Conservation (phyloP, 2,888 invertebrate genomes). For the Bedellia somnulentella region DNA sequence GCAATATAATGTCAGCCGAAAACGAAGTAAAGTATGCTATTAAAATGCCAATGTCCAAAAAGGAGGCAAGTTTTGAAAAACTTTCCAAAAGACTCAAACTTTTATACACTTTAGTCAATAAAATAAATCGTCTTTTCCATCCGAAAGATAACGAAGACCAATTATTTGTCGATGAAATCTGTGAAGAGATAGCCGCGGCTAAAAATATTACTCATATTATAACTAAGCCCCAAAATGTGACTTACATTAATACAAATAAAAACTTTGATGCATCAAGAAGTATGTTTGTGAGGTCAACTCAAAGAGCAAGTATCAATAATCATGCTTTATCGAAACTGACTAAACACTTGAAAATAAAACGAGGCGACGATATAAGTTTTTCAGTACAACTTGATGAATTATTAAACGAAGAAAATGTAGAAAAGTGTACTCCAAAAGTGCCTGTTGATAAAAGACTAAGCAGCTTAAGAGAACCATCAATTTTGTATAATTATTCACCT, state of each 20-base stretch:
- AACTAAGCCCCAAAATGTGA: too few species aligned
- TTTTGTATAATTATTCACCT: constrained; percentile 32
- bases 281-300: constrained; percentile 28
- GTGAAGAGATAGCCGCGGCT: constrained; percentile 13
- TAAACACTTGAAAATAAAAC: constrained; percentile 26
- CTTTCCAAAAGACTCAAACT: constrained; percentile 37
- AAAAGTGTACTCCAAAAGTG: constrained; percentile 10
- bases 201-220: constrained; percentile 31
- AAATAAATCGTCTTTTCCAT: constrained; percentile 28
- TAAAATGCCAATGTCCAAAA: constrained; percentile 17
- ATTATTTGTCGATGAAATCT: constrained; percentile 21
- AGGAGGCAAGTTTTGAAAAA: constrained; percentile 23
- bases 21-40: constrained; percentile 23
- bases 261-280: constrained; percentile 28
- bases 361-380: constrained; percentile 32
- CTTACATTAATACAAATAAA: constrained; percentile 24
- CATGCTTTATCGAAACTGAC: constrained; percentile 28
- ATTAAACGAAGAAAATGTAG: constrained; percentile 18
- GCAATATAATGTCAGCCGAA: constrained; percentile 23
- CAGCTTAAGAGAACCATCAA: constrained; percentile 20
- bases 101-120: constrained; percentile 32
- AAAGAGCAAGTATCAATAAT: constrained; percentile 26
- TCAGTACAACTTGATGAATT: constrained; percentile 35
- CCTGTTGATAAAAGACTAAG: constrained; percentile 13
- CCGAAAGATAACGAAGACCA: constrained; percentile 37